phyloP scores from a whole-genome alignment of 2,888 invertebrate species.

The Ectemnius lituratus region DNA sequence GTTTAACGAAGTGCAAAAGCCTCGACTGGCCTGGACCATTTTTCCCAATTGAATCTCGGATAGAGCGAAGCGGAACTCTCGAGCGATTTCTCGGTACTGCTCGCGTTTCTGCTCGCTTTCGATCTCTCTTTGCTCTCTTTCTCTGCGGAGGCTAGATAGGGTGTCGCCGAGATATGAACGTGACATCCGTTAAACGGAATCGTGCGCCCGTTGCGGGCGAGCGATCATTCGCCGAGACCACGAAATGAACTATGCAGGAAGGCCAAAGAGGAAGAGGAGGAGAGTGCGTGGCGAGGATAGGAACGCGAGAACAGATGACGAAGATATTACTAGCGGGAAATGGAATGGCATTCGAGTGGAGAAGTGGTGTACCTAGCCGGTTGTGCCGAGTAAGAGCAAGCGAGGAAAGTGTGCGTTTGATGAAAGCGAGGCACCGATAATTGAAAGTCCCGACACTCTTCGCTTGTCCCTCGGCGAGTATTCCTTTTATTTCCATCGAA shows the following conservation, averaged over 20 bases:
- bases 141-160: no score
- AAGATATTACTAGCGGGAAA: slow-evolving; percentile 57
- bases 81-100: no score
- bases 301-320: slow-evolving; percentile 24
- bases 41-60: no score
- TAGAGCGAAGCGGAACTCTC: no score
- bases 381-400: slow-evolving; percentile 39
- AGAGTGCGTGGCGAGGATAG: no score
- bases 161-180: neutral
- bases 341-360: slow-evolving; percentile 43
- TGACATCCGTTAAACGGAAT: slow-evolving; percentile 6
- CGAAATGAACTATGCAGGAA: no score
- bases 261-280: no score
- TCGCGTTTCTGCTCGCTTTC: no score
- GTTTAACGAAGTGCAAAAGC: no score
- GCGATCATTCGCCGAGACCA: slow-evolving; percentile 23
- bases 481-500: slow-evolving; percentile 3
- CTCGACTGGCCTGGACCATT: no score
- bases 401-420: slow-evolving; percentile 47
- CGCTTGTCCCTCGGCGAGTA: slow-evolving; percentile 21
- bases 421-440: slow-evolving; percentile 49
- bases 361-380: slow-evolving; percentile 2
- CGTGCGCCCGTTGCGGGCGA: slow-evolving; percentile 19
- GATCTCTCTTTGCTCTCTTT: no score
- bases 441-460: slow-evolving; percentile 50